Percentiles rank a stretch among this genome's conserved stretches.
phyloP scores from a whole-genome alignment of 2,113 vertebrate genomes.

The Stigmatopora nigra region DNA sequence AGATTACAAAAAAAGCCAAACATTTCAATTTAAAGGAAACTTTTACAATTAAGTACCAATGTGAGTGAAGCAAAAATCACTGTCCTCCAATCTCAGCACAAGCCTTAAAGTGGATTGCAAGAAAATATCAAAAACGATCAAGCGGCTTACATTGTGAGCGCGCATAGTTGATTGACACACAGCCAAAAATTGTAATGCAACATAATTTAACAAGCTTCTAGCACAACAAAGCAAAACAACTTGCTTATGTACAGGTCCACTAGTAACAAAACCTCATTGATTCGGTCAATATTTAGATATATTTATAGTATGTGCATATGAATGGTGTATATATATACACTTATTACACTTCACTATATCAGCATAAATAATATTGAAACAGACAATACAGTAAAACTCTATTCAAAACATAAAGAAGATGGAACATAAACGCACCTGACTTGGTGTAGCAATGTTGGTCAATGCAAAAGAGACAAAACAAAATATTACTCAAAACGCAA shows the following conservation, averaged over 20 bases:
- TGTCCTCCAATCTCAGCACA: slow-evolving; percentile 31
- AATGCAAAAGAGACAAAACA: background rate
- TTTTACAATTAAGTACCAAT: slow-evolving; percentile 48
- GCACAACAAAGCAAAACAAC: slow-evolving; percentile 21
- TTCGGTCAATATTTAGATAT: slow-evolving; percentile 54
- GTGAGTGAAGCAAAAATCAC: slow-evolving; percentile 34
- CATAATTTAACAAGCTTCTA: slow-evolving; percentile 52
- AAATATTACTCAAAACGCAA: background rate
- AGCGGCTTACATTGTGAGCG: slow-evolving; percentile 38
- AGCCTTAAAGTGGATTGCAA: slow-evolving; percentile 49
- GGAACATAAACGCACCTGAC: slow-evolving; percentile 10
- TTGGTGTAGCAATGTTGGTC: background rate
- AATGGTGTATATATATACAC: slow-evolving; percentile 62
- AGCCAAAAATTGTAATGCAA: slow-evolving; percentile 31
- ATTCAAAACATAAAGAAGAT: slow-evolving; percentile 49
- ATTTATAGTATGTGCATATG: slow-evolving; percentile 55
- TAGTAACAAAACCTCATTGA: slow-evolving; percentile 57
- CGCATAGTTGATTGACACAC: slow-evolving; percentile 43
- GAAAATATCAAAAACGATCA: slow-evolving; percentile 21
- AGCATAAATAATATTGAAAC: slow-evolving; percentile 75
- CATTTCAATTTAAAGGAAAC: slow-evolving; percentile 29
- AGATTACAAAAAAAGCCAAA: slow-evolving; percentile 65
- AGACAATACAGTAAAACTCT: slow-evolving; percentile 61
- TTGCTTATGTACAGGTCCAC: slow-evolving; percentile 59
- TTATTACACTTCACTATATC: slow-evolving; percentile 64